Conservation (phyloP, 2,113 vertebrate species). For the Corvus hawaiiensis region DNA sequence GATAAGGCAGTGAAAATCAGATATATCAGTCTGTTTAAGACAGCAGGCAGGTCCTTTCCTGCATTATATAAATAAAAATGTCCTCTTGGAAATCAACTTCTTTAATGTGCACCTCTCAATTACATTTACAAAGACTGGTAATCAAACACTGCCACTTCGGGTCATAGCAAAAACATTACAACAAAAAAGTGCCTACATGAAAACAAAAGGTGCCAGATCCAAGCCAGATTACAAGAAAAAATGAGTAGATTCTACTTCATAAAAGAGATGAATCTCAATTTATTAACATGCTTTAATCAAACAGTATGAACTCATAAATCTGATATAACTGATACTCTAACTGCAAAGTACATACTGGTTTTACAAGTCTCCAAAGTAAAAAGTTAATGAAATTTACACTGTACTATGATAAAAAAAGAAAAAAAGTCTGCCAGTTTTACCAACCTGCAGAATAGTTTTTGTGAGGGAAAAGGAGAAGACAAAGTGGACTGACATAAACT, state of each 20-base stretch:
- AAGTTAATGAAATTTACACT: background rate
- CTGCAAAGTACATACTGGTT: background rate
- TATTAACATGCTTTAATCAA: background rate
- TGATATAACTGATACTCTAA: background rate
- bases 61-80: background rate
- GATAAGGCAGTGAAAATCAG: background rate
- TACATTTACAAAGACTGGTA: background rate
- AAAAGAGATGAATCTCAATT: background rate
- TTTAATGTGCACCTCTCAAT: background rate
- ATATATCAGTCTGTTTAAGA: background rate
- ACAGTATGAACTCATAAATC: background rate
- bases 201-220: background rate
- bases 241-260: accelerated
- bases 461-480: background rate
- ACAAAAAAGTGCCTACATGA: background rate
- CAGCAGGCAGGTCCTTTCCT: background rate
- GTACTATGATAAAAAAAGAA: background rate
- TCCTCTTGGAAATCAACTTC: background rate
- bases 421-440: background rate
- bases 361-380: background rate
- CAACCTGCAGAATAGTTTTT: background rate
- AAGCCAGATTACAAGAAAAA: background rate
- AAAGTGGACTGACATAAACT: background rate
- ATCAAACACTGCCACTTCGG: background rate
- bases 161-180: background rate